Conservation (phyloP, 2,113 vertebrate species). For the Syrrhaptes paradoxus region DNA sequence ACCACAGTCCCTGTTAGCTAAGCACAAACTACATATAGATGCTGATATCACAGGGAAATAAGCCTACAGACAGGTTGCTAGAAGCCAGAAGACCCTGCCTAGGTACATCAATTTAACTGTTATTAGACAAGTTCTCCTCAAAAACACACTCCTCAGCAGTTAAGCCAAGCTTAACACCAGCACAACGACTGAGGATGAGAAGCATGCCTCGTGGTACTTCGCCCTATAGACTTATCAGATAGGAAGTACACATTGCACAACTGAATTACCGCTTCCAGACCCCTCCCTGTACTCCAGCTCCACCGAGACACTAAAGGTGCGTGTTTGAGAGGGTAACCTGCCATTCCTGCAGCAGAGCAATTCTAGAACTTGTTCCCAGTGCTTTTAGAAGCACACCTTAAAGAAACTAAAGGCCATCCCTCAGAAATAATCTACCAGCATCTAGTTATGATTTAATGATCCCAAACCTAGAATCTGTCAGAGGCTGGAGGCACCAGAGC, state of each 20-base stretch:
- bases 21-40: not conserved
- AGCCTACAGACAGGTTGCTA: not conserved
- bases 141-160: rapidly evolving
- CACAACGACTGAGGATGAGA: not conserved
- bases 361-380: rapidly evolving
- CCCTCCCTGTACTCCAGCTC: not conserved
- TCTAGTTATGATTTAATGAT: rapidly evolving
- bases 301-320: not conserved
- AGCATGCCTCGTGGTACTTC: not conserved
- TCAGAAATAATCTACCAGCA: not conserved
- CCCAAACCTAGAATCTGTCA: not conserved
- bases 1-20: not conserved
- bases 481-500: not conserved
- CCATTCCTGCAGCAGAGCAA: rapidly evolving
- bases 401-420: not conserved
- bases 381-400: not conserved
- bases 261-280: not conserved
- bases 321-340: rapidly evolving
- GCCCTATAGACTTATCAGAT: not conserved
- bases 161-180: rapidly evolving
- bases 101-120: rapidly evolving
- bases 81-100: not conserved
- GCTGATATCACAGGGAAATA: not conserved
- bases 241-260: constrained; percentile 26
- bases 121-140: not conserved